Evolutionary conservation across 2,113 vertebrate species (phyloP).

Genomic region (Mola mola): DNA sequence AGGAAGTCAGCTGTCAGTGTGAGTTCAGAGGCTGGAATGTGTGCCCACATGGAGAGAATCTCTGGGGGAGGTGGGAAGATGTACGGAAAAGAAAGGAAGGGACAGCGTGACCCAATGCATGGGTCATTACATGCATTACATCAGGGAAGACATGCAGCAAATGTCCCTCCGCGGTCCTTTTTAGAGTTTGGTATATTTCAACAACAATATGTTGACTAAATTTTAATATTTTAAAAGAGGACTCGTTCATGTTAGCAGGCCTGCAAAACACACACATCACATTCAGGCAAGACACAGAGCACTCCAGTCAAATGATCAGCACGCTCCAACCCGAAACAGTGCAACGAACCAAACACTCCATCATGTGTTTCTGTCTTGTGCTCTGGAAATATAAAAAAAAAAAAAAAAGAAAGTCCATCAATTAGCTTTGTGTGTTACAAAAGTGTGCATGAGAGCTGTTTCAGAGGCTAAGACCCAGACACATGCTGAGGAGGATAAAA

Average conservation of each 20-base stretch:
- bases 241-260: too few relatives aligned
- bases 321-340: constrained; percentile 21
- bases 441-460: constrained; percentile 6
- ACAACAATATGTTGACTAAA: background rate
- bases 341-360: constrained; percentile 35
- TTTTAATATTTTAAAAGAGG: too few relatives aligned
- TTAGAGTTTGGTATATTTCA: background rate
- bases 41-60: constrained; percentile 59
- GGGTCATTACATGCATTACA: constrained; percentile 26
- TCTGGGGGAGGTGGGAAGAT: constrained; percentile 28
- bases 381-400: constrained; percentile 11
- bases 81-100: constrained; percentile 30
- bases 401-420: constrained; percentile 6
- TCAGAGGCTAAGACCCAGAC: constrained; percentile 12
- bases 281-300: too few relatives aligned
- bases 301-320: constrained; percentile 57
- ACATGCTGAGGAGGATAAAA: constrained; percentile 15
- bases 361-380: constrained; percentile 62
- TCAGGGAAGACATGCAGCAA: constrained; percentile 8
- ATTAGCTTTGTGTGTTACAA: constrained; percentile 30
- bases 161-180: background rate
- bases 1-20: constrained; percentile 84
- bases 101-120: constrained; percentile 22
- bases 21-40: constrained; percentile 78
- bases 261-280: too few relatives aligned